Conservation (phyloP, 1,140 invertebrate species). For the Trachelipus rathkii region DNA sequence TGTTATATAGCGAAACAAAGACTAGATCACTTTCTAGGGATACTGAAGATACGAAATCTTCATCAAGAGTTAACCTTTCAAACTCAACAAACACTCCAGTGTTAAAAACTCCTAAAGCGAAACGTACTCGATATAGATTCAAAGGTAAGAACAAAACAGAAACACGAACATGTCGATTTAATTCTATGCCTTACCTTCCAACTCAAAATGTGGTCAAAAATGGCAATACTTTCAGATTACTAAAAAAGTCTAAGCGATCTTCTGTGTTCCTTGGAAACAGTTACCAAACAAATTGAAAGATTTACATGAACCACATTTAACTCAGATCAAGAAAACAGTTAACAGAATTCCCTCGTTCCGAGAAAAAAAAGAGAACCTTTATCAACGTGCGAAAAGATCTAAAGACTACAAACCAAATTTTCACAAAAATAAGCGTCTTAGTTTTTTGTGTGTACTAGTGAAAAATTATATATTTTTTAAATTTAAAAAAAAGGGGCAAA, state of each 20-base stretch:
- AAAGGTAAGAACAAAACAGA: not conserved
- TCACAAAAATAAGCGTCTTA: too few relatives aligned
- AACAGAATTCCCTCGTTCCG: too few relatives aligned
- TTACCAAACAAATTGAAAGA: not conserved
- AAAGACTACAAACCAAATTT: too few relatives aligned
- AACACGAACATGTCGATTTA: not conserved
- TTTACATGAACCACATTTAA: too few relatives aligned
- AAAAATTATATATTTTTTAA: too few relatives aligned
- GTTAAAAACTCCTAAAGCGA: not conserved
- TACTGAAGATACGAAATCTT: not conserved
- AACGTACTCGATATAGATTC: not conserved
- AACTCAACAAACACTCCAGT: not conserved
- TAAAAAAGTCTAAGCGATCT: constrained; percentile 4
- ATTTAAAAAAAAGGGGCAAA: too few relatives aligned
- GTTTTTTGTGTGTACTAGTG: too few relatives aligned
- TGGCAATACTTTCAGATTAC: not conserved
- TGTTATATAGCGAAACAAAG: not conserved
- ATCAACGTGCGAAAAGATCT: too few relatives aligned
- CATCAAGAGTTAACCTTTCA: not conserved
- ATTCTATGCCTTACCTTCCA: not conserved
- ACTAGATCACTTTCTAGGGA: not conserved
- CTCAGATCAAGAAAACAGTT: too few relatives aligned
- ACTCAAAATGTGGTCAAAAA: not conserved
- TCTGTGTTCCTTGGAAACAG: not conserved
- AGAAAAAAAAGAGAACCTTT: too few relatives aligned